These are phyloP conservation scores for Drosophila ezoana DNA, from an alignment of 2,888 invertebrate genomes.

Conservation along the genomic window DNA sequence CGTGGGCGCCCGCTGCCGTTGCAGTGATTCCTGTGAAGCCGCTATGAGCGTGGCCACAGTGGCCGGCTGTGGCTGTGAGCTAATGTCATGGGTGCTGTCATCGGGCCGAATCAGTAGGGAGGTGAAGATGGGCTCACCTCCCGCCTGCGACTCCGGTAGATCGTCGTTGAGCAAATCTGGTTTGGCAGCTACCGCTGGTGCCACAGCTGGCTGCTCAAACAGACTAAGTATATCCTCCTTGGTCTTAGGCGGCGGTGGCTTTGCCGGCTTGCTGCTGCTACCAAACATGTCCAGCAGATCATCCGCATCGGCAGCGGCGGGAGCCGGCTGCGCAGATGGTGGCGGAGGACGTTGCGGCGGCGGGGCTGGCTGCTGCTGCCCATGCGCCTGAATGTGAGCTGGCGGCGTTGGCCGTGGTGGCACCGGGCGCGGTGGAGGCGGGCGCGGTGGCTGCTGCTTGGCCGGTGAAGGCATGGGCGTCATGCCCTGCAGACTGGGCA, in stretches of 20 bases:
- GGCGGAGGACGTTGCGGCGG: conserved; percentile 82
- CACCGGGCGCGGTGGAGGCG: conserved; percentile 84
- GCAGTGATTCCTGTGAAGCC: conserved; percentile 71
- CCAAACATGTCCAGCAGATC: conserved; percentile 87
- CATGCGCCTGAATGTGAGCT: conserved; percentile 68
- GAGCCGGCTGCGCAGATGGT: conserved; percentile 49
- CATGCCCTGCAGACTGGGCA: conserved; percentile 84
- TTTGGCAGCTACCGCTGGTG: conserved; percentile 82
- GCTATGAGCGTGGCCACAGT: conserved; percentile 65
- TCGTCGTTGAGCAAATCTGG: conserved; percentile 87
- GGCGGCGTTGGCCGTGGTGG: conserved; percentile 83
- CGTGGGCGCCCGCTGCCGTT: conserved; percentile 82
- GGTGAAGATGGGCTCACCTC: conserved; percentile 79
- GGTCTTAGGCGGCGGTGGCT: conserved; percentile 86
- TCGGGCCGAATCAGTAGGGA: conserved; percentile 83
- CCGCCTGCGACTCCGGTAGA: conserved; percentile 74
- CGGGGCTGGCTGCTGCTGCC: conserved; percentile 50
- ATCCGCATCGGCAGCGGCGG: conserved; percentile 76
- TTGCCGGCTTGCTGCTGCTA: conserved; percentile 84
- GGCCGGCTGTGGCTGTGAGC: conserved; percentile 84
- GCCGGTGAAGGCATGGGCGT: conserved; percentile 86
- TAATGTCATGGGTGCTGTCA: conserved; percentile 83
- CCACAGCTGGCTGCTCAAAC: conserved; percentile 84
- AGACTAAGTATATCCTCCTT: conserved; percentile 88
- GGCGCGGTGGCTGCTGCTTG: conserved; percentile 85